Evolutionary conservation across 2,888 invertebrate genomes (phyloP), one percentile per base, ranked within the genome.

Genomic region (Hypselothyrea guttata): DNA sequence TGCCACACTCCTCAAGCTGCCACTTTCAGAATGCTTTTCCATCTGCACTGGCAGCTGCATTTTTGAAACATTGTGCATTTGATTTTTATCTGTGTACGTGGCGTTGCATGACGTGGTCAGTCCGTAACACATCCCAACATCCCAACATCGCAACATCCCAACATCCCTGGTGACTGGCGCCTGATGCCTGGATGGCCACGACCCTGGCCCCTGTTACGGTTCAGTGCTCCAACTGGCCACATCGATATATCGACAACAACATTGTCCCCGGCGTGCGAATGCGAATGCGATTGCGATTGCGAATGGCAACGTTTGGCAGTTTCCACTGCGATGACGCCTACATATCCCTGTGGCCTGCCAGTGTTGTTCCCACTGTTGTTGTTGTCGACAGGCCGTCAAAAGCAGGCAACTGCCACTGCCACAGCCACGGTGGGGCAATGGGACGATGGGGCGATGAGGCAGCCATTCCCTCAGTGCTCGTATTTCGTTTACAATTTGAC

Each of bases 401-500:
- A 71, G 74, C 74, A 74, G 75, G 75, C 75, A 65, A 52, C 58
- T 53, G 60, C 22, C 53, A 69, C 41, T 62, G 63, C 63, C 64
- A 60, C 55, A 55, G 65, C 49, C 49, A 63, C 52, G 41, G 38
- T 60, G 60, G 38, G 49, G 16, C 49, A 2, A n/a, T 30, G n/a
- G 7, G 30, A n/a, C 22, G 22, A 22, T 22, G 22, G 22, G 22
- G 5, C 22, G 22, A 22, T 22, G 22, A 22, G 22, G 22, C 22
- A 38, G 64, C 54, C 51, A 57, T 58, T 60, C 73, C 73, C 82
- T 65, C 56, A 59, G 44, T 59, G 72, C 76, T 83, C 69, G 76
- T 81, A 84, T 78, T 78, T 76, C 84, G 84, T 74, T 83, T 78
- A 81, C 76, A 81, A 76, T 74, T 84, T 82, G 84, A 81, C 81